phyloP scores from a whole-genome alignment of 2,888 invertebrate genomes.

The Mamestra brassicae region DNA sequence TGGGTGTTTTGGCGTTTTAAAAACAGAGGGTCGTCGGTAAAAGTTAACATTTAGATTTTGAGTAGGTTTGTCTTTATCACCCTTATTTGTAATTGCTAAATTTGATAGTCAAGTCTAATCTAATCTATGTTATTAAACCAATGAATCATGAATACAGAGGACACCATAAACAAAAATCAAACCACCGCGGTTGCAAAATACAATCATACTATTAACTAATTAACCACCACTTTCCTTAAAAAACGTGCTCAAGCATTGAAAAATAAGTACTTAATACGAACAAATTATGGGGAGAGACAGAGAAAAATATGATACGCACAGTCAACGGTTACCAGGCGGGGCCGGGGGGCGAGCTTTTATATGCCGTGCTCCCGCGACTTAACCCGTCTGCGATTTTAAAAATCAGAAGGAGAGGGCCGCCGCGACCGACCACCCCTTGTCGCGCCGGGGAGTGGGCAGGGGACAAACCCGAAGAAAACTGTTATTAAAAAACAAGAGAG shows the following conservation, averaged over 20 bases:
- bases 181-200: background rate
- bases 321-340: constrained; percentile 67
- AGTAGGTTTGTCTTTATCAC: constrained; percentile 12
- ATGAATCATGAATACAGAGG: background rate
- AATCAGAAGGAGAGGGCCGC: constrained; percentile 83
- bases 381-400: constrained; percentile 88
- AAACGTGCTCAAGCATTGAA: constrained; percentile 38
- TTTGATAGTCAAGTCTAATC: background rate
- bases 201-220: background rate
- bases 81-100: background rate
- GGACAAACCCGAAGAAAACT: constrained; percentile 84
- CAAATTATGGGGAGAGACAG: constrained; percentile 61
- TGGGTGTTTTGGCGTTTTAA: constrained; percentile 55
- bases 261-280: constrained; percentile 51
- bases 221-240: constrained; percentile 12
- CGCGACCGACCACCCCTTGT: constrained; percentile 66
- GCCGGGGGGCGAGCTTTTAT: constrained; percentile 69
- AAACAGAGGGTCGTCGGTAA: constrained; percentile 57
- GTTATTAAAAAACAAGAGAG: constrained; percentile 87
- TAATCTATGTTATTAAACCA: background rate
- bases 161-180: too few species aligned
- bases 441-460: constrained; percentile 77
- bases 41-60: constrained; percentile 39
- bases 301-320: constrained; percentile 66
- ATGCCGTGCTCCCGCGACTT: constrained; percentile 74